Evolutionary conservation across 2,113 vertebrate genomes (phyloP), one percentile per base, ranked within the genome.

Genomic region (Shinisaurus crocodilurus): DNA sequence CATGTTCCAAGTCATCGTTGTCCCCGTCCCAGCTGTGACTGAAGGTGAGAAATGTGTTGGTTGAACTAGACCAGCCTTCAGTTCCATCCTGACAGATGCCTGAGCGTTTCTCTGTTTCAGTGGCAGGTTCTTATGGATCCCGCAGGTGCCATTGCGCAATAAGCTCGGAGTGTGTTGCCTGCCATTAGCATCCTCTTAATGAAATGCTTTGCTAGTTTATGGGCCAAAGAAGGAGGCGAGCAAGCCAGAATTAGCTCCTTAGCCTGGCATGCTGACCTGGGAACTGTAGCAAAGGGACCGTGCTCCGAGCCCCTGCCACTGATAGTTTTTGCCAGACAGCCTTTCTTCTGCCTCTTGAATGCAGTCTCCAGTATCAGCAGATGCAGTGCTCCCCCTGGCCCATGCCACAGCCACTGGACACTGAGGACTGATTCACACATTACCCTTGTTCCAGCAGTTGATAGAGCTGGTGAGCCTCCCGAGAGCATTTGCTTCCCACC

Each of bases 151-250:
- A 18, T 75, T 90, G 84, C 34, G 70, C 15, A 18, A 37, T 5
- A 65, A 67, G 18, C 15, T 77, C 18, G 2, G 9, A 57, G 3
- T 29, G 20, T 57, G 32, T 40, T 45, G 76, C 12, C 83, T 81
- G 76, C 48, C 29, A n/a, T n/a, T 86, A 34, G 65, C 74, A 67
- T 29, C 34, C 60, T 37, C 9, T 9, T 90, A 80, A 90, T 69
- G 83, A 86, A 79, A 70, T 81, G 83, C 84, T 72, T 18, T 29
- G 43, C 75, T 86, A n/a, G n/a, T 86, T 81, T 81, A 81, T 72
- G 65, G 89, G 32, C 37, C 15, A 45, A 86, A 74, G 81, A 86
- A 90, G 50, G 84, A 45, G 65, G 13, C 67, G 45, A 40, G 50
- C 50, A 40, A 45, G 76, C 50, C n/a, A 48, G 67, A 86, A 63